These are phyloP conservation scores for Nicator chloris DNA, from an alignment of 2,113 vertebrate species.

Conservation along the genomic window DNA sequence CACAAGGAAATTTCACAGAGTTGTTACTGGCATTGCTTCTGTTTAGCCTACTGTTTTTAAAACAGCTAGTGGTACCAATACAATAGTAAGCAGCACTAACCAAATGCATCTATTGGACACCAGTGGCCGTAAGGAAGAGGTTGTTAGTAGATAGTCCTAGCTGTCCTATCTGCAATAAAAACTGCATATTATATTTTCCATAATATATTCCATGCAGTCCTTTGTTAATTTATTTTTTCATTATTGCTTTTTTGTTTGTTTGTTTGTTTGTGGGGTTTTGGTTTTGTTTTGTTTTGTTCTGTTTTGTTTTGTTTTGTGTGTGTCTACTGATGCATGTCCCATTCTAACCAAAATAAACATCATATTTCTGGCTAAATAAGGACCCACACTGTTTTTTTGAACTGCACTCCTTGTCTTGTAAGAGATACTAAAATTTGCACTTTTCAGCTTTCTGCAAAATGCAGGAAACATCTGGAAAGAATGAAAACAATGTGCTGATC, in stretches of 20 bases:
- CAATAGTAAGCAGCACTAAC: neutral
- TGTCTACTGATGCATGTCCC: neutral
- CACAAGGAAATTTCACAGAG: neutral
- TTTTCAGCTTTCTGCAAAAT: neutral
- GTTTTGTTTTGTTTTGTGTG: neutral
- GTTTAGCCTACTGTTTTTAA: neutral
- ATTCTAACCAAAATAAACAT: neutral
- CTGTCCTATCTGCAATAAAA: neutral
- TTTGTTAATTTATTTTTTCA: too few species aligned
- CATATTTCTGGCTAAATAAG: neutral
- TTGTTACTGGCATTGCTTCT: neutral
- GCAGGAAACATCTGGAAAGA: slow-evolving; percentile 1
- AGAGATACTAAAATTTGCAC: neutral
- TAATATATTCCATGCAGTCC: too few species aligned
- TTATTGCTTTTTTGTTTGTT: neutral
- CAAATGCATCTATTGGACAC: neutral
- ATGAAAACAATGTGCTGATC: neutral
- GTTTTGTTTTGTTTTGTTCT: neutral
- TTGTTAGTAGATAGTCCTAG: neutral
- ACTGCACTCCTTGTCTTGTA: neutral
- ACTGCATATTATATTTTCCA: neutral
- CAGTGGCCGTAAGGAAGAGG: neutral
- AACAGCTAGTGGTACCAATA: neutral
- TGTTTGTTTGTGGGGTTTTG: too few species aligned
- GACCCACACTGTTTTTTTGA: neutral